Percentiles rank a stretch among this genome's conserved stretches.
phyloP scores from a whole-genome alignment of 2,888 invertebrate species.

The Melieria crassipennis region DNA sequence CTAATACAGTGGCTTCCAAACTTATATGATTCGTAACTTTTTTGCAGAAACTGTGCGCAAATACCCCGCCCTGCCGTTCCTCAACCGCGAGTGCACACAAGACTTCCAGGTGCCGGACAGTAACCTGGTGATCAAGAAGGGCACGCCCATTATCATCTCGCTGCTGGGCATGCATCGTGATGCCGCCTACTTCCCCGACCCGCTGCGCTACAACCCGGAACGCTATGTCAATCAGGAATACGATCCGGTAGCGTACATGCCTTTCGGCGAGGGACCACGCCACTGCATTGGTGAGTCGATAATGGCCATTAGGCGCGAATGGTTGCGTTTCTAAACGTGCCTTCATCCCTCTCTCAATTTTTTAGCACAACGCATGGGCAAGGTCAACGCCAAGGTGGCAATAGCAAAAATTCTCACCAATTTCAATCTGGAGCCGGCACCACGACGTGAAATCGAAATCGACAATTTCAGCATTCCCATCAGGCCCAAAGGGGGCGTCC shows the following conservation, averaged over 20 bases:
- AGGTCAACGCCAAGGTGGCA: constrained; percentile 59
- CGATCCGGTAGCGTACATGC: constrained; percentile 59
- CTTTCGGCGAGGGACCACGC: constrained; percentile 66
- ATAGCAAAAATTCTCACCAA: constrained; percentile 56
- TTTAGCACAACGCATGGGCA: constrained; percentile 60
- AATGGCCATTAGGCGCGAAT: not conserved
- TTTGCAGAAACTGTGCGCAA: constrained; percentile 62
- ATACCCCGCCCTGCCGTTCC: constrained; percentile 64
- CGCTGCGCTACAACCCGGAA: constrained; percentile 66
- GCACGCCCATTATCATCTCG: constrained; percentile 63
- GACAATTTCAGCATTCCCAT: constrained; percentile 53
- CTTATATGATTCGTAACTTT: not conserved
- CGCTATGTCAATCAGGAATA: constrained; percentile 61
- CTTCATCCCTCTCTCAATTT: too few relatives aligned
- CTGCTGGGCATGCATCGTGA: constrained; percentile 65
- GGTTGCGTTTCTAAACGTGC: not conserved
- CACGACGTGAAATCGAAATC: constrained; percentile 56
- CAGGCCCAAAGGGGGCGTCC: constrained; percentile 56
- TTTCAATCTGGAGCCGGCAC: constrained; percentile 51
- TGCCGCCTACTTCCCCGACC: constrained; percentile 64
- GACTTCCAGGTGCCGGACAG: constrained; percentile 60
- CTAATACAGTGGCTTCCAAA: not conserved
- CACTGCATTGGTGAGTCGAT: constrained; percentile 63
- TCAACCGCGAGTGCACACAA: constrained; percentile 64
- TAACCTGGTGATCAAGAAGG: constrained; percentile 57